phyloP scores from a whole-genome alignment of 2,113 vertebrate species.

The Noturus placidus region DNA sequence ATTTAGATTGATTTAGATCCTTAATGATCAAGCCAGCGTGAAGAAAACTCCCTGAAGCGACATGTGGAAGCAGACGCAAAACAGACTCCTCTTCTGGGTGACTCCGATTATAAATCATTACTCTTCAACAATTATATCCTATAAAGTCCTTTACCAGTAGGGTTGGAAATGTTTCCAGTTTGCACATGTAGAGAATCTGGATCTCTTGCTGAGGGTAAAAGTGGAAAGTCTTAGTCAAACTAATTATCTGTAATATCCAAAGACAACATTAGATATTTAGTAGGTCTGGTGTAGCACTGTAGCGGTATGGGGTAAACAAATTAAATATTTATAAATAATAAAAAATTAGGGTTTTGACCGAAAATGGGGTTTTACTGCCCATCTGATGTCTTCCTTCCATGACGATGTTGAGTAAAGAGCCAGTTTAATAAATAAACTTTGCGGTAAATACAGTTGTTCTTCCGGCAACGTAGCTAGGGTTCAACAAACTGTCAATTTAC shows the following conservation, averaged over 20 bases:
- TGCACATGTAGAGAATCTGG: background rate
- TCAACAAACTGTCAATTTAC: background rate
- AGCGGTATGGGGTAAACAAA: too few relatives aligned
- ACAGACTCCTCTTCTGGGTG: background rate
- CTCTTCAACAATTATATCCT: background rate
- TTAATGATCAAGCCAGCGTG: background rate
- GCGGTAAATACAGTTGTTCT: background rate
- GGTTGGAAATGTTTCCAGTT: background rate
- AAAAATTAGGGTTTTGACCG: background rate
- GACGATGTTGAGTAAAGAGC: background rate
- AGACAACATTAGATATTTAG: background rate
- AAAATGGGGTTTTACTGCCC: background rate
- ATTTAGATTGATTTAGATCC: background rate
- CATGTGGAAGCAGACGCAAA: background rate
- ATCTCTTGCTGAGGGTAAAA: background rate
- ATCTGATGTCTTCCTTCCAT: background rate
- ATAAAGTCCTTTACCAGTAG: background rate
- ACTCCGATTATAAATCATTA: background rate
- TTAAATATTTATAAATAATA: too few relatives aligned
- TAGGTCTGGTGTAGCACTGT: background rate
- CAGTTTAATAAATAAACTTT: background rate
- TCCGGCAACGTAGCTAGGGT: background rate
- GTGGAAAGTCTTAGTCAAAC: background rate
- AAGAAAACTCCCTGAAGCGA: background rate
- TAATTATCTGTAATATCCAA: constrained; percentile 23